These are phyloP conservation scores for Equus przewalskii DNA, from an alignment of 2,113 vertebrate species.

Conservation along the genomic window DNA sequence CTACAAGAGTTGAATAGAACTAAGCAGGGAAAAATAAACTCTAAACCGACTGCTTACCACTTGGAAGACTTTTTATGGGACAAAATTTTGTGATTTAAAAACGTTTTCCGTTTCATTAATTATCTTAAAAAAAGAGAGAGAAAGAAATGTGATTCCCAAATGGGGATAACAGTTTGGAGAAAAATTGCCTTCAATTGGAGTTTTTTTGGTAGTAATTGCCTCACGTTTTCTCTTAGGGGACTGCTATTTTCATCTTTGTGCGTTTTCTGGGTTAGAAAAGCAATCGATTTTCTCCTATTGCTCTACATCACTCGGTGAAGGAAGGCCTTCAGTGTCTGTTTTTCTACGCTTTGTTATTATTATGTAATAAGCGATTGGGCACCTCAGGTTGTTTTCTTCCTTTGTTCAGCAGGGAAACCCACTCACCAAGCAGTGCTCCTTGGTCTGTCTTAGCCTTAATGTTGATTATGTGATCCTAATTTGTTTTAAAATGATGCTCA, in stretches of 20 bases:
- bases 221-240: slow-evolving; percentile 30
- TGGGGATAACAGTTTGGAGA: slow-evolving; percentile 32
- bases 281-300: background rate
- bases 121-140: background rate
- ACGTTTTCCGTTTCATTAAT: slow-evolving; percentile 68
- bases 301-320: background rate
- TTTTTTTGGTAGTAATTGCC: slow-evolving; percentile 23
- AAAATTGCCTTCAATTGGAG: slow-evolving; percentile 16
- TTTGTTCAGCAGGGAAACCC: background rate
- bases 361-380: background rate
- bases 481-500: background rate
- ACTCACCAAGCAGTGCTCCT: accelerated
- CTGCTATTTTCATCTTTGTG: background rate
- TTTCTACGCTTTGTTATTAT: background rate
- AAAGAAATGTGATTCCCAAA: slow-evolving; percentile 26
- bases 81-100: slow-evolving; percentile 58
- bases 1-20: background rate
- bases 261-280: slow-evolving; percentile 43
- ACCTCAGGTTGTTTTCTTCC: background rate
- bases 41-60: background rate
- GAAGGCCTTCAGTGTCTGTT: background rate
- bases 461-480: background rate
- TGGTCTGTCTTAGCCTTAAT: background rate
- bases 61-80: background rate
- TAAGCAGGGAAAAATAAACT: slow-evolving; percentile 48